phyloP scores from a whole-genome alignment of 2,797 vertebrate species.

The Varecia variegata region DNA sequence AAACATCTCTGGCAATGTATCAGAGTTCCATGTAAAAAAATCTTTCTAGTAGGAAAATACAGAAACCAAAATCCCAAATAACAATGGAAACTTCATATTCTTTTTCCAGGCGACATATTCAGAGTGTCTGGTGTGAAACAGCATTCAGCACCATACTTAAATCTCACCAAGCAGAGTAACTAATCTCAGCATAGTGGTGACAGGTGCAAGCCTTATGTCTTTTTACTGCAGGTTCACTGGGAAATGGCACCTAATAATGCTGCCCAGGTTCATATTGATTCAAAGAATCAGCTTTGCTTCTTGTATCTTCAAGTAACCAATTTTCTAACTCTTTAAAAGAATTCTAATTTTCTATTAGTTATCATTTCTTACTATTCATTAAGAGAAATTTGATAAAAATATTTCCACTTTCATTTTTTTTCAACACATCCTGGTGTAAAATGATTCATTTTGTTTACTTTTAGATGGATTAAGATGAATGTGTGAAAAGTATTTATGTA shows the following conservation, averaged over 20 bases:
- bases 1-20: constrained; percentile 56
- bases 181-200: constrained; percentile 73
- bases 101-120: constrained; percentile 61
- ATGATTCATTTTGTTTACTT: neutral
- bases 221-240: constrained; percentile 45
- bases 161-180: constrained; percentile 69
- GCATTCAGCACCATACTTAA: constrained; percentile 61
- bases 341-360: neutral
- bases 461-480: neutral
- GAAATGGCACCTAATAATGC: constrained; percentile 44
- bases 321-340: neutral
- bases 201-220: constrained; percentile 77
- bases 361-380: neutral
- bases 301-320: constrained; percentile 26
- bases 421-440: neutral
- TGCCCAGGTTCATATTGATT: neutral
- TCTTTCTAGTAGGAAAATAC: constrained; percentile 22
- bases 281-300: neutral
- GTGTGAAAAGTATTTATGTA: neutral
- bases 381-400: neutral
- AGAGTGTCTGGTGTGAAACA: constrained; percentile 72
- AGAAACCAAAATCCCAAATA: constrained; percentile 54
- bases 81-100: constrained; percentile 70
- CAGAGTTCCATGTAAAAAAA: constrained; percentile 65
- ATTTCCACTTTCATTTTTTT: neutral